Base-by-base conservation (phyloP, 2,888 invertebrate species). In the Entomobrya proxima region DNA sequence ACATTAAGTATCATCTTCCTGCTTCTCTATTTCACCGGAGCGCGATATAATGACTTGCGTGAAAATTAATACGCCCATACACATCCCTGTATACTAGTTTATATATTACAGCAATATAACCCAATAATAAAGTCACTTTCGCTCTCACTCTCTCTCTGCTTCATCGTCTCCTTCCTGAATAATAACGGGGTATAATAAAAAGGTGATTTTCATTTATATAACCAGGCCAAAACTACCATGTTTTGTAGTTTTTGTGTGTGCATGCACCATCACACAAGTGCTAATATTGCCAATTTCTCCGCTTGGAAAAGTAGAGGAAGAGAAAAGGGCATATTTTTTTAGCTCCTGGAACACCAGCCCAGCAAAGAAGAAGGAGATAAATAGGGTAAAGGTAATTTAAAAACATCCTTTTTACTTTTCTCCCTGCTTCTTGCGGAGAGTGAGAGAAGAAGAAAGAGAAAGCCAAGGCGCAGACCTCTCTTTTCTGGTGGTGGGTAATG, bases 251-350 rank as follows among this genome's bases (percentile, higher is more conserved):
- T 7, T 55, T 4, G 13, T 55, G 18, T 18, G n/a, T 35, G 24
- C 64, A 18, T n/a, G 32, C 9, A 47, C 61, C 18, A n/a, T n/a
- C n/a, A n/a, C n/a, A n/a, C n/a, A n/a, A 44, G 44, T 44, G 15
- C 47, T 74, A 74, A 74, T 50, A 74, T 32, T 30, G 47, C 47
- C 72, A 74, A 74, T 74, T 74, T 74, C n/a, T 40, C 37, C 7
- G 35, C 44, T 44, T 44, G 9, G 15, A 15, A 44, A 44, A 44
- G 44, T 21, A 24, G 44, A 40, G 15, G n/a, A 21, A 24, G 35
- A 64, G 18, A 32, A 37, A 58, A 58, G 32, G 15, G 21, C 13
- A 13, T 1, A 4, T 1, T 1, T 15, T 58, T 0, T 9, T 58
- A 58, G 11, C 27, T 7, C n/a, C 7, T 64, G 61, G 61, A 35